Evolutionary conservation across 2,888 invertebrate species (phyloP), one percentile per base, ranked within the genome.

Genomic region (Protodeltote pygarga): DNA sequence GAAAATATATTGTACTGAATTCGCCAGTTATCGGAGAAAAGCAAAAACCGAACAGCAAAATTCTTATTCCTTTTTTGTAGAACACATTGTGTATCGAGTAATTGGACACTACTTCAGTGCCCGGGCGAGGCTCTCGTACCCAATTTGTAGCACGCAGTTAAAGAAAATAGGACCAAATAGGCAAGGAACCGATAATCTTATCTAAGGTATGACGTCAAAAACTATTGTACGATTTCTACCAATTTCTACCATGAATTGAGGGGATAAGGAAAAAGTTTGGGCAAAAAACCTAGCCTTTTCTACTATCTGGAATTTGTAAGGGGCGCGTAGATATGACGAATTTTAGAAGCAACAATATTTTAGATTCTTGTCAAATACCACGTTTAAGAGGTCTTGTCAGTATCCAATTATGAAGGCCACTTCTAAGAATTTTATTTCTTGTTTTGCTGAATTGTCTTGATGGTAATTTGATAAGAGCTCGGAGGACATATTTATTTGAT

Each of bases 191-290:
- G 20, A 59, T 67, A 71, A 71, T 62, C 62, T 60, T 40, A 55
- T 58, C 57, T 31, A 53, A 75, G 64, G 68, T 73, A 73, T 73
- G 65, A 75, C 73, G 65, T 68, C 63, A 63, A 45, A 64, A 49
- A 52, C 60, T 65, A 71, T 74, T 63, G 65, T 68, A 54, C 65
- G 72, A 74, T 67, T 68, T n/a, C n/a, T n/a, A n/a, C n/a, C n/a
- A 73, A 63, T 67, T 42, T 62, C 38, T 20, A 39, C 45, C 64
- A 65, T 73, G 71, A 71, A 76, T 69, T 74, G 47, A 46, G 37
- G 49, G 67, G 61, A 69, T 65, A 74, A 71, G 61, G 64, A 66
- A 68, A 68, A 74, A 61, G 54, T 52, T 49, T 59, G 51, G 53
- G 64, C 45, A 60, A 64, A 67, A 62, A 73, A 68, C 71, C 68